Evolutionary conservation across 2,888 invertebrate genomes (phyloP).

Genomic region (Elysia crispata): DNA sequence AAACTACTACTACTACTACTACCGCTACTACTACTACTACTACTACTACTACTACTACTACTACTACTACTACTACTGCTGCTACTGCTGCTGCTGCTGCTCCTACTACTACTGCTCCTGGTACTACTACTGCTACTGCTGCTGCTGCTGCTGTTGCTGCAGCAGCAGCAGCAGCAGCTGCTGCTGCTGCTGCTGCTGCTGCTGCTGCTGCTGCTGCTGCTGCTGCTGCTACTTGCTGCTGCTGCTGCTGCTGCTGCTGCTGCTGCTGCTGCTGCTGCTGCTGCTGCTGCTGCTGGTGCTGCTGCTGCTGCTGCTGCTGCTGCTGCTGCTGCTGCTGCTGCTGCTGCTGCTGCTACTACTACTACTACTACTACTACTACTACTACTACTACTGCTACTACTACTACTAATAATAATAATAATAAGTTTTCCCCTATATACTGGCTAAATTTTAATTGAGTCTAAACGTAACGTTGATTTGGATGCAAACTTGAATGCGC

Average conservation of each 20-base stretch:
- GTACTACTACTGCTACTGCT: slow-evolving; percentile 1
- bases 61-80: slow-evolving; percentile 4
- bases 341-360: slow-evolving; percentile 10
- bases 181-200: not conserved
- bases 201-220: not conserved
- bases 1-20: too few species aligned
- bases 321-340: slow-evolving; percentile 13
- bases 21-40: slow-evolving; percentile 1
- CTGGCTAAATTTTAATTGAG: too few species aligned
- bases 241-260: too few species aligned
- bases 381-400: slow-evolving; percentile 28
- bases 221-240: not conserved
- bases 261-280: too few species aligned
- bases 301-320: not conserved
- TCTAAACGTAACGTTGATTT: slow-evolving; percentile 22
- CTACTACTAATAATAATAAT: too few species aligned
- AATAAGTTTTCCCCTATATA: too few species aligned
- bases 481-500: slow-evolving; percentile 18
- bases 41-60: slow-evolving; percentile 9
- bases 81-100: not conserved
- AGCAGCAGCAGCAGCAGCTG: not conserved
- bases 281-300: not conserved
- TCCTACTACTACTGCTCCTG: too few species aligned
- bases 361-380: slow-evolving; percentile 10
- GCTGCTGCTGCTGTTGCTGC: not conserved